These are phyloP conservation scores for Lepidochrysops patricia DNA, from an alignment of 2,888 invertebrate species.

Conservation along the genomic window DNA sequence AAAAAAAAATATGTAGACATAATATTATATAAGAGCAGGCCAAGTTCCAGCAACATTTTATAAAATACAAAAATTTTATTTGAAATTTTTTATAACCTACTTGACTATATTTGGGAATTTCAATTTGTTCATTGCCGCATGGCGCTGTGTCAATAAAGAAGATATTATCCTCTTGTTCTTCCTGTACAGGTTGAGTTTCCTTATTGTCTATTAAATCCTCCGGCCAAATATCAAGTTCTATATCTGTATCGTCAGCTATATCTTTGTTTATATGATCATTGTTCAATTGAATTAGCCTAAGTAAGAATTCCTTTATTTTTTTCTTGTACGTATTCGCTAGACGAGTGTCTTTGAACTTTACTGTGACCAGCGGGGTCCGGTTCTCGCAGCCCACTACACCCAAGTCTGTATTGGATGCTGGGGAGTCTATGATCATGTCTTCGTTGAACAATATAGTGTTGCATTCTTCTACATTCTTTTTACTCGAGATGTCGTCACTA, in stretches of 20 bases:
- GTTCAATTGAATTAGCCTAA: constrained; percentile 52
- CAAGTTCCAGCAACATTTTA: too few species aligned
- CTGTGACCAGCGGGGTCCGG: constrained; percentile 53
- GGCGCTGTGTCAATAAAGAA: constrained; percentile 64
- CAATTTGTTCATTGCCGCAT: constrained; percentile 31
- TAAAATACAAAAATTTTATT: background rate
- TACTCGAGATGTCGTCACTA: constrained; percentile 26
- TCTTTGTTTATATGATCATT: constrained; percentile 32
- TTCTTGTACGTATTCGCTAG: constrained; percentile 59
- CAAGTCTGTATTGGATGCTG: constrained; percentile 44
- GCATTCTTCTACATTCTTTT: constrained; percentile 31
- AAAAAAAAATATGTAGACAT: too few species aligned
- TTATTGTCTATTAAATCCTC: constrained; percentile 43
- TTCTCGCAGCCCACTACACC: constrained; percentile 57
- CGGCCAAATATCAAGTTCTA: constrained; percentile 55
- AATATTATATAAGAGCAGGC: too few species aligned
- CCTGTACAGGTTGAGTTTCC: constrained; percentile 21
- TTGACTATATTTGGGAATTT: constrained; percentile 53
- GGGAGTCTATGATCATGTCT: constrained; percentile 52
- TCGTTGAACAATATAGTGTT: constrained; percentile 45
- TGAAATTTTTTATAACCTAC: constrained; percentile 30
- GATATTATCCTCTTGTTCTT: constrained; percentile 39
- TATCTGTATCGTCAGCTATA: constrained; percentile 42
- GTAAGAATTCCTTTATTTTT: constrained; percentile 61
- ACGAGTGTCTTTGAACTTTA: constrained; percentile 59